A percentile compares a stretch with the other conserved stretches of the same genome.
phyloP scores from a whole-genome alignment of 2,797 vertebrate species.

The Ambastaia sidthimunki region DNA sequence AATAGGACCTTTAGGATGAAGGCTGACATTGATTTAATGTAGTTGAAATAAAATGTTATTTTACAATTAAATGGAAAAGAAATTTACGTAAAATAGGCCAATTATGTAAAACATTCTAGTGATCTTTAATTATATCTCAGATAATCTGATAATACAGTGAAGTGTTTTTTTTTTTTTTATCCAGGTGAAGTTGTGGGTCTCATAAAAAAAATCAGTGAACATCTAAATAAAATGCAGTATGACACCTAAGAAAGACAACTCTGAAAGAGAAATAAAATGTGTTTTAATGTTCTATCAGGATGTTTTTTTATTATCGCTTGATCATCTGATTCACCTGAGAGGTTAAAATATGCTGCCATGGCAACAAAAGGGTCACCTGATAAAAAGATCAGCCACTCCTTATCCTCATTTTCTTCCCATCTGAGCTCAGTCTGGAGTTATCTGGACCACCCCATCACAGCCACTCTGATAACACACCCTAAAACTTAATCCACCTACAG shows the following conservation, averaged over 20 bases:
- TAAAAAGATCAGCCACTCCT: constrained; percentile 87
- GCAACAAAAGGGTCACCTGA: constrained; percentile 89
- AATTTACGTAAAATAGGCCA: too few relatives aligned
- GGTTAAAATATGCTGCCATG: constrained; percentile 88
- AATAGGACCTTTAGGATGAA: too few relatives aligned
- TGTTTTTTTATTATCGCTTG: constrained; percentile 64
- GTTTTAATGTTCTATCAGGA: constrained; percentile 40
- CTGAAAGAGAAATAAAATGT: constrained; percentile 7
- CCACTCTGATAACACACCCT: constrained; percentile 85
- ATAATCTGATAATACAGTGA: neutral
- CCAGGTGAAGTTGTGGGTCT: neutral
- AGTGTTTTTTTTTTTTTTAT: neutral
- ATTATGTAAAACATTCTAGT: neutral
- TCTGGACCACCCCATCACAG: constrained; percentile 92
- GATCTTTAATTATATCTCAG: neutral
- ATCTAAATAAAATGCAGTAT: neutral
- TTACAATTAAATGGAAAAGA: too few relatives aligned
- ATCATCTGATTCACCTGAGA: constrained; percentile 81
- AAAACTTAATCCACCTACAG: constrained; percentile 92
- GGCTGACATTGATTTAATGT: too few relatives aligned
- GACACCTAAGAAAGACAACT: constrained; percentile 13
- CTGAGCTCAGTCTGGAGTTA: constrained; percentile 87
- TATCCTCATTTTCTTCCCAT: constrained; percentile 83
- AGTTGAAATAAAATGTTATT: neutral
- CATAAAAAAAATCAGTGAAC: neutral